A percentile compares a stretch with the other conserved stretches of the same genome.
Evolutionary conservation across 2,797 vertebrate species (phyloP).

Genomic region (Phataginus tricuspis): DNA sequence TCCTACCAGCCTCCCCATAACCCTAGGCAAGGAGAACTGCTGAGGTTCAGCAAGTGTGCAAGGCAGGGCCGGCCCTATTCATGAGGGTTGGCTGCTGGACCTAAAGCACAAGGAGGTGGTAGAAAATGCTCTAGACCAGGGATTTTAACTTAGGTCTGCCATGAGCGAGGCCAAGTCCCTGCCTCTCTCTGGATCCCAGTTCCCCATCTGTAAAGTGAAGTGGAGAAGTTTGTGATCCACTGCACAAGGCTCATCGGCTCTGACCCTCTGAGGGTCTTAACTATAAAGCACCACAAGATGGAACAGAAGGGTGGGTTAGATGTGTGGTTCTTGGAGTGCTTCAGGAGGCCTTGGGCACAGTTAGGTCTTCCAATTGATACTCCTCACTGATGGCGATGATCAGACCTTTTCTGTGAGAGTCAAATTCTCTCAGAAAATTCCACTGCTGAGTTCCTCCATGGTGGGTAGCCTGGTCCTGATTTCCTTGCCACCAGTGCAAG

Average conservation of each 20-base stretch:
- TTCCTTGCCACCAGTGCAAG: not conserved
- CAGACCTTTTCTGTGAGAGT: constrained; percentile 8
- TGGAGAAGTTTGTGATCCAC: not conserved
- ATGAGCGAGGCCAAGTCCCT: not conserved
- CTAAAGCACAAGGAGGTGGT: not conserved
- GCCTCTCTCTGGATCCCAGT: not conserved
- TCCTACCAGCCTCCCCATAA: not conserved
- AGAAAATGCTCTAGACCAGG: not conserved
- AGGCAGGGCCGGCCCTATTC: not conserved
- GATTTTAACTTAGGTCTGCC: constrained; percentile 10
- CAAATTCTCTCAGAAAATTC: constrained; percentile 24
- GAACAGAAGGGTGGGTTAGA: not conserved
- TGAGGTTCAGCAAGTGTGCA: not conserved
- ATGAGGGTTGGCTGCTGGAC: not conserved
- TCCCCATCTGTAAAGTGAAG: not conserved
- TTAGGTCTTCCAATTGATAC: constrained; percentile 1
- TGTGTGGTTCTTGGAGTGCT: not conserved
- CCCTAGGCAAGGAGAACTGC: constrained; percentile 26
- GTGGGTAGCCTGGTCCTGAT: not conserved
- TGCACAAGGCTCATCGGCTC: not conserved
- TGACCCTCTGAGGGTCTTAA: constrained; percentile 22
- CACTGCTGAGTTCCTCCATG: not conserved
- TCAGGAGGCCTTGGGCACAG: constrained; percentile 33
- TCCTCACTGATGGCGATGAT: constrained; percentile 25
- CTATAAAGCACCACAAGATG: constrained; percentile 46